Percentiles rank a stretch among this genome's conserved stretches.
These are phyloP conservation scores for Corythornis leucogaster DNA, from an alignment of 2,797 vertebrate genomes.

Conservation along the genomic window DNA sequence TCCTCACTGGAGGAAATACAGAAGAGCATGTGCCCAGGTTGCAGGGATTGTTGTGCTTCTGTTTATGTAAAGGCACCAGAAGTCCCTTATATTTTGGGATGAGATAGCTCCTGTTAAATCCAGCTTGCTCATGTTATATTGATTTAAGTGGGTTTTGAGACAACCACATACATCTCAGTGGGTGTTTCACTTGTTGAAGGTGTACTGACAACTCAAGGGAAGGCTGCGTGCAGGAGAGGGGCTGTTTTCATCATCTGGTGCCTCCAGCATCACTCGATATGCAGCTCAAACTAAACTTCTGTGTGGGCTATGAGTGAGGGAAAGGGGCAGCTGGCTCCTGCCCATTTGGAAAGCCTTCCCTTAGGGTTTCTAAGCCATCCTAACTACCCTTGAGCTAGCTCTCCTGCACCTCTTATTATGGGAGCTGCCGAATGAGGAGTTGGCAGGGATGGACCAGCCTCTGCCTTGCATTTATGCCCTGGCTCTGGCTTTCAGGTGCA, in stretches of 20 bases:
- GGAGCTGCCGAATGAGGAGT: neutral
- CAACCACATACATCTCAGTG: neutral
- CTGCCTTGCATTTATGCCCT: neutral
- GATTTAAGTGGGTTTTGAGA: neutral
- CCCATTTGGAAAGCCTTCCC: neutral
- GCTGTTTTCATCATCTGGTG: neutral
- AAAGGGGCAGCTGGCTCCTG: neutral
- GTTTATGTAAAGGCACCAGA: neutral
- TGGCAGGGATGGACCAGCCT: neutral
- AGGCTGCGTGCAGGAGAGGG: neutral
- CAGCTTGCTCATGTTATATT: neutral
- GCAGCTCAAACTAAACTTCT: neutral
- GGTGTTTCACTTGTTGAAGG: neutral
- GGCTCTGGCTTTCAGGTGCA: slow-evolving; percentile 31
- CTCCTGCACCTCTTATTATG: neutral
- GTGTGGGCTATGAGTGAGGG: fast-evolving
- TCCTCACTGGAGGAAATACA: neutral
- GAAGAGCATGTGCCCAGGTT: neutral
- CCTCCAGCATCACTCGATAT: neutral
- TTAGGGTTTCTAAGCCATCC: neutral
- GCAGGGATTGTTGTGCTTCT: neutral
- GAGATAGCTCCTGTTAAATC: neutral
- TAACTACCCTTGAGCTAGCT: neutral
- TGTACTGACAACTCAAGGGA: fast-evolving
- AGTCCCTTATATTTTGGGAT: neutral